phyloP scores from a whole-genome alignment of 2,888 invertebrate species.

The Mongoloraphidia duomilia region DNA sequence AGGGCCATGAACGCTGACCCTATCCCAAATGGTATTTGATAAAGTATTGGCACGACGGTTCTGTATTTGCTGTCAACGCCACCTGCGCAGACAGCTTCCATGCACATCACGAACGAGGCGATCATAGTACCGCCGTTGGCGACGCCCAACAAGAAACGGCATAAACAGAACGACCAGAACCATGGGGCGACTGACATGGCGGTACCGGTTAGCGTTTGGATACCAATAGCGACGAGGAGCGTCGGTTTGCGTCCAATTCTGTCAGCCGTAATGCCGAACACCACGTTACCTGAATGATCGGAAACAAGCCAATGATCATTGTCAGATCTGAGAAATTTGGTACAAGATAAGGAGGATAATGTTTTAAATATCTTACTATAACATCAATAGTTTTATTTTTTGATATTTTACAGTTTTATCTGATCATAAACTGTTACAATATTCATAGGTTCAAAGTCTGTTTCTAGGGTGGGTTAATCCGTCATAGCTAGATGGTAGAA shows the following conservation, averaged over 20 bases:
- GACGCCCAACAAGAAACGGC: constrained; percentile 41
- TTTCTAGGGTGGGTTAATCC: too few relatives aligned
- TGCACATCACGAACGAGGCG: constrained; percentile 49
- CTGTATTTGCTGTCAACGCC: constrained; percentile 35
- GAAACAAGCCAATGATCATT: background rate
- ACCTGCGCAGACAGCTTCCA: constrained; percentile 39
- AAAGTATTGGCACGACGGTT: constrained; percentile 42
- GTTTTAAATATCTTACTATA: too few relatives aligned
- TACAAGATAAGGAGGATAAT: too few relatives aligned
- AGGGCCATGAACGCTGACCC: constrained; percentile 42
- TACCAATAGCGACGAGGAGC: constrained; percentile 37
- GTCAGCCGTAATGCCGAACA: constrained; percentile 45
- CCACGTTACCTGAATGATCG: constrained; percentile 31
- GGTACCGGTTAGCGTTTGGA: constrained; percentile 38
- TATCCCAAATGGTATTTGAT: constrained; percentile 46
- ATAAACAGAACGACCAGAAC: constrained; percentile 37
- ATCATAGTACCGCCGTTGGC: constrained; percentile 48
- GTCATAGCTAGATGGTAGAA: too few relatives aligned
- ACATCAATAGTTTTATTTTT: background rate
- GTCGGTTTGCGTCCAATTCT: constrained; percentile 43
- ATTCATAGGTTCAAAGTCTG: too few relatives aligned
- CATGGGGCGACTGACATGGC: constrained; percentile 37
- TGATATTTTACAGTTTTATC: too few relatives aligned
- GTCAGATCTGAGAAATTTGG: background rate
- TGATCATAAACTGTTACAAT: too few relatives aligned